These are phyloP conservation scores for Gnathonemus echidnorhynchus DNA, from an alignment of 2,113 vertebrate species.

Conservation along the genomic window DNA sequence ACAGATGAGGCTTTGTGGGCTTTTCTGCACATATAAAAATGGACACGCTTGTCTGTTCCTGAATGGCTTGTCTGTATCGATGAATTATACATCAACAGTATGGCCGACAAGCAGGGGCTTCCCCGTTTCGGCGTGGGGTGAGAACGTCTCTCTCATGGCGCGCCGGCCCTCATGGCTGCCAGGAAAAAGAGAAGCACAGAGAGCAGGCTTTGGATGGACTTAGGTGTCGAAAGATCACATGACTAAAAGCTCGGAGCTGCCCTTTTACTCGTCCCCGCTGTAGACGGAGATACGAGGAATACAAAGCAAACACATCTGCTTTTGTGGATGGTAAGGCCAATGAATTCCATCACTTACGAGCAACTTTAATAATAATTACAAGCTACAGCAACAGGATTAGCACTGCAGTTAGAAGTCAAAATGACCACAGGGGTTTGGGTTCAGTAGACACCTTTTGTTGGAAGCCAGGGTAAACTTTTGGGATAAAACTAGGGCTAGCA, in stretches of 20 bases:
- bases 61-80: conserved; percentile 12
- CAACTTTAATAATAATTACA: not conserved
- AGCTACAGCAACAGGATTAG: not conserved
- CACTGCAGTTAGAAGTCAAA: not conserved
- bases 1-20: conserved; percentile 19
- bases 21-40: conserved; percentile 5
- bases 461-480: not conserved
- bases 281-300: not conserved
- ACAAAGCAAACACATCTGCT: not conserved
- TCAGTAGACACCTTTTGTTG: not conserved
- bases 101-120: not conserved
- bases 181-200: not conserved
- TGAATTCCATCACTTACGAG: not conserved
- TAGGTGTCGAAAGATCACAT: not conserved
- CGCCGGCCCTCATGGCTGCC: not conserved
- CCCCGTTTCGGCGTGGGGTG: not conserved
- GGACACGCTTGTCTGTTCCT: conserved; percentile 20
- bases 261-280: not conserved
- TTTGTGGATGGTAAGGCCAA: not conserved
- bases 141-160: not conserved
- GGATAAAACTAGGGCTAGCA: not conserved
- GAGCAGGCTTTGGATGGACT: not conserved
- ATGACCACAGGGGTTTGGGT: not conserved
- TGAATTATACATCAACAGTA: conserved; percentile 6
- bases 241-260: not conserved